A percentile compares a stretch with the other conserved stretches of the same genome.
These are phyloP conservation scores for Eonycteris spelaea DNA, from an alignment of 2,113 vertebrate species.

Conservation along the genomic window DNA sequence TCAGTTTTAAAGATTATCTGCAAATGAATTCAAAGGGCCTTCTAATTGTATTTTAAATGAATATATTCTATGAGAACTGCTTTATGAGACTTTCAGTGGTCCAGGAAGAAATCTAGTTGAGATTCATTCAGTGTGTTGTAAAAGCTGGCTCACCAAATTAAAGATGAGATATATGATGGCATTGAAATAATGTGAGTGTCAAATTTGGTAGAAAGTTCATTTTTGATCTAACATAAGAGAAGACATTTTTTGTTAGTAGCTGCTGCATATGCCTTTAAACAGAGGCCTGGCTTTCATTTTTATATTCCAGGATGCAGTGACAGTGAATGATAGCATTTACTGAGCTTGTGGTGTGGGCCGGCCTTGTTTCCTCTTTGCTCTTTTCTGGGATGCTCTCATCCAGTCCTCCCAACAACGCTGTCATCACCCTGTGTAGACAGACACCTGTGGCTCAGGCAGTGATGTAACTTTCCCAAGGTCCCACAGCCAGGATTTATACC, in stretches of 20 bases:
- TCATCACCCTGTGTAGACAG: neutral
- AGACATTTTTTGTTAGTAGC: neutral
- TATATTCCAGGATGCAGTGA: neutral
- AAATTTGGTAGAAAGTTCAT: neutral
- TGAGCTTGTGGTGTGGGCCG: neutral
- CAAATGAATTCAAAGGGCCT: neutral
- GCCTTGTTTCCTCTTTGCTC: rapidly evolving
- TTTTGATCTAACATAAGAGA: neutral
- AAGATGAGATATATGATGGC: neutral
- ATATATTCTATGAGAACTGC: neutral
- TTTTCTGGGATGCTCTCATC: neutral
- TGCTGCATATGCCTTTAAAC: neutral
- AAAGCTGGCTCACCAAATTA: neutral
- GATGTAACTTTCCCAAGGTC: no score
- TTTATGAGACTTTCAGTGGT: neutral
- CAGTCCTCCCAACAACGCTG: neutral
- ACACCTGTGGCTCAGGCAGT: neutral
- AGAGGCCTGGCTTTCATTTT: neutral
- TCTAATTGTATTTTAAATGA: neutral
- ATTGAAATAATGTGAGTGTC: rapidly evolving
- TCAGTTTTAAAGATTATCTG: neutral
- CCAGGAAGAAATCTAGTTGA: neutral
- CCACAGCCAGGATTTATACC: neutral
- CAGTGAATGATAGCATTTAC: neutral
- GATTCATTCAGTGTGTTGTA: neutral